Conservation (phyloP, 2,113 vertebrate species). For the Neogale vison region DNA sequence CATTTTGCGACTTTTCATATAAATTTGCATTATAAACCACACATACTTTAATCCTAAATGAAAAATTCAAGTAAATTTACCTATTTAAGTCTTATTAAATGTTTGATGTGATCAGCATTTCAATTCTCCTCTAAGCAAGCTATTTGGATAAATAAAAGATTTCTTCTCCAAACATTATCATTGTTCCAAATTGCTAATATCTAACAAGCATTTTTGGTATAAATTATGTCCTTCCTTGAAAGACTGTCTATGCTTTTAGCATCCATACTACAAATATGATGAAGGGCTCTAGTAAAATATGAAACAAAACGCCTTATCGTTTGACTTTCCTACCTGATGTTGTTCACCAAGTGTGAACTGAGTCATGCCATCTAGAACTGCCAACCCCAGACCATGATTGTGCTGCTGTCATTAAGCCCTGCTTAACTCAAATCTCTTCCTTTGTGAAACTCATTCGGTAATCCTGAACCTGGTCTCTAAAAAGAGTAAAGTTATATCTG, state of each 20-base stretch:
- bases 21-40: slow-evolving; percentile 6
- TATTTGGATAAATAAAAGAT: slow-evolving; percentile 28
- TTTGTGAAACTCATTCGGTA: neutral
- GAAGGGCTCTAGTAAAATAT: neutral
- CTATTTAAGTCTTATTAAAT: slow-evolving; percentile 18
- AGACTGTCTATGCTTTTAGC: neutral
- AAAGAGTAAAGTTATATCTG: neutral
- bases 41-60: slow-evolving; percentile 26
- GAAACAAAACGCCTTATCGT: neutral
- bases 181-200: neutral
- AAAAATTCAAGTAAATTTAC: slow-evolving; percentile 18
- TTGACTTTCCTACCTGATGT: neutral
- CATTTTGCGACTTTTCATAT: slow-evolving; percentile 3
- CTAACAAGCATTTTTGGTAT: slow-evolving; percentile 12
- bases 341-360: neutral
- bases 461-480: neutral
- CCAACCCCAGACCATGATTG: neutral
- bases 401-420: neutral
- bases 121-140: slow-evolving; percentile 3
- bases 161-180: slow-evolving; percentile 6
- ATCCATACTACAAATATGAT: slow-evolving; percentile 7
- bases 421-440: neutral
- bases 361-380: neutral
- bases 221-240: slow-evolving; percentile 19
- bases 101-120: slow-evolving; percentile 6